Conservation (phyloP, 2,888 invertebrate species). For the Molorchus minor region DNA sequence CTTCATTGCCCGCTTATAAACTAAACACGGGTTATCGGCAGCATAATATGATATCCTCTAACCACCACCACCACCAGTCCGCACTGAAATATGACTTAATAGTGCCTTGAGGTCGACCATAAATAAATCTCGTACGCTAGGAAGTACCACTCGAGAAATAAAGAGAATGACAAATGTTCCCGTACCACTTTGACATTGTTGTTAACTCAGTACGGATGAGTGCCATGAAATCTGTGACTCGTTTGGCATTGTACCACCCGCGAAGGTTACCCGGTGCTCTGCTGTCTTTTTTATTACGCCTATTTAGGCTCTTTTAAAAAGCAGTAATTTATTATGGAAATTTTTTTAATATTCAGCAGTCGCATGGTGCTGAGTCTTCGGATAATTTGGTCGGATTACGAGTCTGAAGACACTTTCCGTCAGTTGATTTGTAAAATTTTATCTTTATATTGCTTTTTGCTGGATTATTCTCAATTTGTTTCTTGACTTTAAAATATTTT, state of each 20-base stretch:
- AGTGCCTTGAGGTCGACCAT: conserved; percentile 30
- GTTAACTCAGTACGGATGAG: conserved; percentile 30
- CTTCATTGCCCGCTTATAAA: too few species aligned
- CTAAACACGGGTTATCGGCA: too few species aligned
- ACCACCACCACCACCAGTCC: not conserved
- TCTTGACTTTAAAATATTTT: too few species aligned
- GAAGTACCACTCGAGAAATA: conserved; percentile 27
- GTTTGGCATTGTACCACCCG: conserved; percentile 32
- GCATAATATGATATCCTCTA: not conserved
- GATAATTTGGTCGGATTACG: too few species aligned
- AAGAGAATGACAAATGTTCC: conserved; percentile 34
- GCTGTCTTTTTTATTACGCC: conserved; percentile 3
- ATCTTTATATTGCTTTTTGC: too few species aligned
- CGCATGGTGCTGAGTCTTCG: too few species aligned
- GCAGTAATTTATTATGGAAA: conserved; percentile 5
- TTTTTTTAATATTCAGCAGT: too few species aligned
- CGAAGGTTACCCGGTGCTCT: conserved; percentile 15
- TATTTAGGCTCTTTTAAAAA: conserved; percentile 2
- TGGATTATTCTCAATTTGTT: too few species aligned
- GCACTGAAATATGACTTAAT: conserved; percentile 36
- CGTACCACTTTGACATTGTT: conserved; percentile 31
- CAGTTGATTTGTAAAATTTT: too few species aligned
- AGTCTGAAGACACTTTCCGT: too few species aligned
- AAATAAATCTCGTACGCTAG: conserved; percentile 30
- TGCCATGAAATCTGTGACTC: conserved; percentile 32